A percentile compares a stretch with the other conserved stretches of the same genome.
Conservation (phyloP, 2,888 invertebrate species). For the Sarcophaga caerulescens region DNA sequence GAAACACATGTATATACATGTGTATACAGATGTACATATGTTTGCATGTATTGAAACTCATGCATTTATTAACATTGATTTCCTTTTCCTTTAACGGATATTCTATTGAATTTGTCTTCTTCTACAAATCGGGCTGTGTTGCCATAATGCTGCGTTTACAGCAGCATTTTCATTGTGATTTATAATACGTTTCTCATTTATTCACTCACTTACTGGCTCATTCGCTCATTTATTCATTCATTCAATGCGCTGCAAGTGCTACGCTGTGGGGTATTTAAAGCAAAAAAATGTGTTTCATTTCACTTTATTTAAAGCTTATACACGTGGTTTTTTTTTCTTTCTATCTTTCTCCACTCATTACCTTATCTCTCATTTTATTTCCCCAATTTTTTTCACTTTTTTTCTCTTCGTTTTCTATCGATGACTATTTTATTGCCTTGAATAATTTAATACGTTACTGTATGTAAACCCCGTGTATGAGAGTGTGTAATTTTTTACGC, state of each 20-base stretch:
- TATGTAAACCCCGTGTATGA: not conserved
- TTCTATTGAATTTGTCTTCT: not conserved
- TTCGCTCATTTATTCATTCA: not conserved
- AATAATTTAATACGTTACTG: slow-evolving; percentile 28
- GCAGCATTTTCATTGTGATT: slow-evolving; percentile 25
- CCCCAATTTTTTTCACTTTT: not conserved
- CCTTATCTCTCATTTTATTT: not conserved
- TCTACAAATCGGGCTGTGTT: slow-evolving; percentile 2
- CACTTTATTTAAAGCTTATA: slow-evolving; percentile 18
- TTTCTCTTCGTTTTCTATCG: slow-evolving; percentile 3
- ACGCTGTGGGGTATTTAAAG: slow-evolving; percentile 1
- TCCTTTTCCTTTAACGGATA: slow-evolving; percentile 35
- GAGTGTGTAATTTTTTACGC: slow-evolving; percentile 39
- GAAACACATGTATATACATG: not conserved
- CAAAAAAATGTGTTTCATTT: slow-evolving; percentile 28
- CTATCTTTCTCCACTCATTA: not conserved
- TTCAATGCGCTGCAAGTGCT: slow-evolving; percentile 19
- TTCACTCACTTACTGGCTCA: not conserved
- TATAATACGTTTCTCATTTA: slow-evolving; percentile 7
- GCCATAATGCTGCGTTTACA: not conserved
- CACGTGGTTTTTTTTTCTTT: not conserved
- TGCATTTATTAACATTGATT: slow-evolving; percentile 43
- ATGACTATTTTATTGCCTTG: slow-evolving; percentile 48
- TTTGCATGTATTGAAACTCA: not conserved
- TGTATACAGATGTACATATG: not conserved